Conservation (phyloP, 2,888 invertebrate species). For the Taphrorychus bicolor region DNA sequence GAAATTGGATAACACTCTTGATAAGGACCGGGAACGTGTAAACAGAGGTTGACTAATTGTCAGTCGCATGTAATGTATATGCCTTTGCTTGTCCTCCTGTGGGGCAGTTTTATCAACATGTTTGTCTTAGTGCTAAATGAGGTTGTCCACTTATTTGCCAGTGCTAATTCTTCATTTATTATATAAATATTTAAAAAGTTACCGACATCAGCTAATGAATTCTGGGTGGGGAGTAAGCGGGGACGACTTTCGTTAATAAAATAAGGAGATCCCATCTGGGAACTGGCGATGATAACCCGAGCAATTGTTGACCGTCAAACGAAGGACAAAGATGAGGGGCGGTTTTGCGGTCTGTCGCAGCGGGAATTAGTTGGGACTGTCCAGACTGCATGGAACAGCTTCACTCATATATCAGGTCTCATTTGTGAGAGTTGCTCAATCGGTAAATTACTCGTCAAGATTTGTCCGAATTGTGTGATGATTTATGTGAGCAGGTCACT, state of each 20-base stretch:
- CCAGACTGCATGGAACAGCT: conserved; percentile 23
- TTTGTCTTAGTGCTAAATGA: not conserved
- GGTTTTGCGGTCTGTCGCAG: conserved; percentile 42
- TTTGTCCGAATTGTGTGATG: too few species aligned
- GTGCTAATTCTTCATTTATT: conserved; percentile 1
- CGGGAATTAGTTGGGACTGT: conserved; percentile 27
- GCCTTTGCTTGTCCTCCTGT: not conserved
- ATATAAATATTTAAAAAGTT: conserved; percentile 12
- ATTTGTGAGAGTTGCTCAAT: too few species aligned
- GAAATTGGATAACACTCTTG: conserved; percentile 35
- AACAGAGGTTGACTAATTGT: conserved; percentile 20
- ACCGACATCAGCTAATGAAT: conserved; percentile 9
- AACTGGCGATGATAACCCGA: conserved; percentile 48
- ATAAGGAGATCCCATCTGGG: conserved; percentile 50
- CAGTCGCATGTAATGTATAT: conserved; percentile 2
- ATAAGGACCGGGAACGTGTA: conserved; percentile 9
- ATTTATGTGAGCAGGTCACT: too few species aligned
- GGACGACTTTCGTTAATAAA: conserved; percentile 47
- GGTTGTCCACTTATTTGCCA: not conserved
- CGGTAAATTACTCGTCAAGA: too few species aligned
- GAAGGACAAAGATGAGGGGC: conserved; percentile 44
- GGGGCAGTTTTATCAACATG: not conserved
- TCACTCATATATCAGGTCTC: too few species aligned
- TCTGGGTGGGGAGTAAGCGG: conserved; percentile 8
- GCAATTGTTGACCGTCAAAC: conserved; percentile 50